phyloP scores from a whole-genome alignment of 2,113 vertebrate species.

The Sminthopsis crassicaudata region DNA sequence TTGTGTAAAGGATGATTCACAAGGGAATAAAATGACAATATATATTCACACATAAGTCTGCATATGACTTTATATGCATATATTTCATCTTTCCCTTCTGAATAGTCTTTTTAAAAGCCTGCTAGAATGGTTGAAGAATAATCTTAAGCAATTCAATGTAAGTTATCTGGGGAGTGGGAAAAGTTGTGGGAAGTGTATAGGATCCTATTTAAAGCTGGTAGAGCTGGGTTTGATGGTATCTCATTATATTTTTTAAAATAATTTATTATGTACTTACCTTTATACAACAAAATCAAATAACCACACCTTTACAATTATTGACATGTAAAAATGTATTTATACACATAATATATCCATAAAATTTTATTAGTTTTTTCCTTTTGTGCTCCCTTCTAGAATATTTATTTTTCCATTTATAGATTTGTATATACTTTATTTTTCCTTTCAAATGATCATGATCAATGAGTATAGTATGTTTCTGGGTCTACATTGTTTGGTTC shows the following conservation, averaged over 20 bases:
- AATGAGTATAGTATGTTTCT: not conserved
- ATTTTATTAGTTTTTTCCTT: not conserved
- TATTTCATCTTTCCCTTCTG: not conserved
- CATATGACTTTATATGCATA: not conserved
- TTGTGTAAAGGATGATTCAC: not conserved
- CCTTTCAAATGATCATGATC: not conserved
- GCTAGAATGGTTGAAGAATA: not conserved
- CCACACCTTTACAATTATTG: not conserved
- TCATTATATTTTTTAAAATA: not conserved
- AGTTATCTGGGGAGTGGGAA: not conserved
- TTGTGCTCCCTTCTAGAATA: not conserved
- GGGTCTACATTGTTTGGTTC: not conserved
- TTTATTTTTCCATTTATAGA: not conserved
- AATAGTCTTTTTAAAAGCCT: not conserved
- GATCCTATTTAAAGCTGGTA: not conserved
- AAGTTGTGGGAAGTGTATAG: not conserved
- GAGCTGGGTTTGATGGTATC: not conserved
- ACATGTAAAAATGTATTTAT: not conserved
- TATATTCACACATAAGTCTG: not conserved
- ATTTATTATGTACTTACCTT: not conserved
- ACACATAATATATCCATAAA: not conserved
- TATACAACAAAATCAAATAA: not conserved
- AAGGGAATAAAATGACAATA: not conserved
- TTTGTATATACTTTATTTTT: not conserved
- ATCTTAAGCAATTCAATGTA: constrained; percentile 1